These are phyloP conservation scores for Gyps fulvus DNA, from an alignment of 2,113 vertebrate genomes.

Conservation along the genomic window DNA sequence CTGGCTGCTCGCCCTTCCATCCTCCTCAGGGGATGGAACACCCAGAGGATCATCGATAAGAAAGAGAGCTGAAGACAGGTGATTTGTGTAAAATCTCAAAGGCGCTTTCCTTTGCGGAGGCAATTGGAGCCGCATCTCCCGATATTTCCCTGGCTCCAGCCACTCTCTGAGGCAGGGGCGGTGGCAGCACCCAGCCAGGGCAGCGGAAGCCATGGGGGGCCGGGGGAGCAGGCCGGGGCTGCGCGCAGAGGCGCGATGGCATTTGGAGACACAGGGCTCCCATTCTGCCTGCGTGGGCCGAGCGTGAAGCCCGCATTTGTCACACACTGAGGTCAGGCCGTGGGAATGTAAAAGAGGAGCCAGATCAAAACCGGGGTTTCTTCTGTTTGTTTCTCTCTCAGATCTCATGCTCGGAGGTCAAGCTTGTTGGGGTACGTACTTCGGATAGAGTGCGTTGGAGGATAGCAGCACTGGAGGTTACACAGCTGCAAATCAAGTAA, in stretches of 20 bases:
- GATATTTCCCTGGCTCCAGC: neutral
- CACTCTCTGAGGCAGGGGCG: rapidly evolving
- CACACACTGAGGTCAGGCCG: neutral
- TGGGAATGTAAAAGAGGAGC: neutral
- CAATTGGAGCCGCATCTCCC: neutral
- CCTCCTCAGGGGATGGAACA: neutral
- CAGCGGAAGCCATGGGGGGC: rapidly evolving
- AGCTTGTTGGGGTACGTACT: neutral
- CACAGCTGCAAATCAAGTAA: neutral
- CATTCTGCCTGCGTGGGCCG: rapidly evolving
- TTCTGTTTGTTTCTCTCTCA: neutral
- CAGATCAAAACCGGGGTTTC: neutral
- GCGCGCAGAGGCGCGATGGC: rapidly evolving
- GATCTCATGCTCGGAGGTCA: neutral
- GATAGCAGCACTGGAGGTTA: neutral
- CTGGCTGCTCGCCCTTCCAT: neutral
- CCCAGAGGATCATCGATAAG: neutral
- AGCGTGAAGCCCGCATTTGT: rapidly evolving
- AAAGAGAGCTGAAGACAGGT: neutral
- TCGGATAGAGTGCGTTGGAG: neutral
- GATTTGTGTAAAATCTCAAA: neutral
- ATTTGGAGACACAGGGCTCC: neutral
- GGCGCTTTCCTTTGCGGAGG: rapidly evolving
- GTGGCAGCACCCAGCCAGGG: rapidly evolving
- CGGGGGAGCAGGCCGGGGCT: rapidly evolving